Evolutionary conservation across 2,888 invertebrate species (phyloP).

Genomic region (Perizoma flavofasciatum): DNA sequence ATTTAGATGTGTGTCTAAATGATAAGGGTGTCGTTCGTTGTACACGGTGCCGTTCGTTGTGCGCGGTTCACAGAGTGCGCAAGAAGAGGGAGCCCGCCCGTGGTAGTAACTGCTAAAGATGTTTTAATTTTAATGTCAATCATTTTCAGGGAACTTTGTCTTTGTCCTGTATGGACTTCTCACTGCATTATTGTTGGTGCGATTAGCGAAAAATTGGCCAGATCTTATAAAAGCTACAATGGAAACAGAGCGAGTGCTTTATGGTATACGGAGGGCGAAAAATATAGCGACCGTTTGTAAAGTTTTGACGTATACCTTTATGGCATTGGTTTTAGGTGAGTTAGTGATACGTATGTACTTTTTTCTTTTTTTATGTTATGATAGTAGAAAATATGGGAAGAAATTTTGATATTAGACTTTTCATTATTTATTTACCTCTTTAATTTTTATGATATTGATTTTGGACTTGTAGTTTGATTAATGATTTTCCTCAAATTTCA

Average conservation of each 20-base stretch:
- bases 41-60: too few relatives aligned
- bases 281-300: constrained; percentile 35
- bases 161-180: not conserved
- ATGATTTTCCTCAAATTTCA: not conserved
- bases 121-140: too few relatives aligned
- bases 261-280: constrained; percentile 37
- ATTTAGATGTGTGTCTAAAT: too few relatives aligned
- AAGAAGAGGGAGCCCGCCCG: too few relatives aligned
- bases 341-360: not conserved
- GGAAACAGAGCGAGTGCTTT: constrained; percentile 46
- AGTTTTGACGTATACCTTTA: constrained; percentile 37
- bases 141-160: not conserved
- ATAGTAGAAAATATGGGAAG: too few relatives aligned
- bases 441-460: not conserved
- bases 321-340: constrained; percentile 49
- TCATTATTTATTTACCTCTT: too few relatives aligned
- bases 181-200: not conserved
- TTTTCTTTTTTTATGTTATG: not conserved
- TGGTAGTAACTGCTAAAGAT: too few relatives aligned
- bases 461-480: not conserved
- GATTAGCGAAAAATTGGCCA: constrained; percentile 51
- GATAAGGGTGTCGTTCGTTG: too few relatives aligned
- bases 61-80: too few relatives aligned
- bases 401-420: too few relatives aligned
- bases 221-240: constrained; percentile 42